phyloP scores from a whole-genome alignment of 2,888 invertebrate species.

The Drosophila conformis region DNA sequence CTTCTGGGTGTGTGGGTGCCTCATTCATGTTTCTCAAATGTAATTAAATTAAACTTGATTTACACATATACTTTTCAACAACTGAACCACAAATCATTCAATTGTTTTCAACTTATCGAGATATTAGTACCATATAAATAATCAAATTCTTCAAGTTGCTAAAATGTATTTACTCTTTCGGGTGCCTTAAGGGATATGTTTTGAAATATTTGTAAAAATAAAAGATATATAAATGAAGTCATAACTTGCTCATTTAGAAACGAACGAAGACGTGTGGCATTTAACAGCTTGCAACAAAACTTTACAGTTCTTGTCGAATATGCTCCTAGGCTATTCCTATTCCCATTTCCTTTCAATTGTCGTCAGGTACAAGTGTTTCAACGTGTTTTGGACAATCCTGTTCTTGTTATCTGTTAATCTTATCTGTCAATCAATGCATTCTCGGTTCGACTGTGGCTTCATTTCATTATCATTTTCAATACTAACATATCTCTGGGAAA shows the following conservation, averaged over 20 bases:
- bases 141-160: not conserved
- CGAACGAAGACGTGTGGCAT: not conserved
- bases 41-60: constrained; percentile 72
- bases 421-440: not conserved
- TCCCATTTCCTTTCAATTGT: not conserved
- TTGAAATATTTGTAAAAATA: not conserved
- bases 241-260: not conserved
- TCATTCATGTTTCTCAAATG: constrained; percentile 47
- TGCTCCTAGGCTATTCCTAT: not conserved
- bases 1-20: constrained; percentile 3
- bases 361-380: not conserved
- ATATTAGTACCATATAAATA: not conserved
- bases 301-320: not conserved
- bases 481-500: not conserved
- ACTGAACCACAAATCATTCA: constrained; percentile 4
- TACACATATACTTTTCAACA: constrained; percentile 18
- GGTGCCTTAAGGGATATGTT: not conserved
- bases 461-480: not conserved
- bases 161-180: not conserved
- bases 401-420: not conserved
- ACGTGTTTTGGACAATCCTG: not conserved
- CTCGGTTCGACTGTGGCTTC: not conserved
- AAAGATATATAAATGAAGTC: not conserved
- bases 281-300: not conserved
- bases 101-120: not conserved